phyloP scores from a whole-genome alignment of 2,113 vertebrate genomes.

The Antennarius striatus region DNA sequence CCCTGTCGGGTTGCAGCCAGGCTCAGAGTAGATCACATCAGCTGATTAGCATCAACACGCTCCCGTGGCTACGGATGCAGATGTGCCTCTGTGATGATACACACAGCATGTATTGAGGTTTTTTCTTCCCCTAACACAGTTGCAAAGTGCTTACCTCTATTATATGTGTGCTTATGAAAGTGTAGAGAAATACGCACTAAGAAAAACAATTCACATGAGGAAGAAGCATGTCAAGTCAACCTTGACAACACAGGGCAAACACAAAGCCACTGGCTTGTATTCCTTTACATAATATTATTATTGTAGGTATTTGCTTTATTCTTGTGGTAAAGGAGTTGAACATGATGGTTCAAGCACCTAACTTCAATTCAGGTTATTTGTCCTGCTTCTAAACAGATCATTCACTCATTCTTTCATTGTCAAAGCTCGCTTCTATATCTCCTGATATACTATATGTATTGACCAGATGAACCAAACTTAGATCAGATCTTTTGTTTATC shows the following conservation, averaged over 20 bases:
- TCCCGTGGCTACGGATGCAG: constrained; percentile 45
- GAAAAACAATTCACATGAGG: not conserved
- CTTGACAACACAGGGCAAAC: too few relatives aligned
- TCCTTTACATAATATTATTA: not conserved
- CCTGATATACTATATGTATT: too few relatives aligned
- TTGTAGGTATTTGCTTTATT: not conserved
- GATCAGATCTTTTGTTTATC: too few relatives aligned
- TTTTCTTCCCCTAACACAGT: not conserved
- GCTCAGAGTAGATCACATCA: constrained; percentile 43
- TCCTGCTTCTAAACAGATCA: not conserved
- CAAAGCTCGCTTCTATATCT: too few relatives aligned
- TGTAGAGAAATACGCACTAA: not conserved
- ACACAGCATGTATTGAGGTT: constrained; percentile 3
- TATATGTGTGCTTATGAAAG: not conserved
- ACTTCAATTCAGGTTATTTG: not conserved
- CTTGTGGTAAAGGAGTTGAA: not conserved
- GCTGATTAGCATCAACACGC: constrained; percentile 61
- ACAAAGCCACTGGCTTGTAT: too few relatives aligned
- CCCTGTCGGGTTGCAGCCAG: constrained; percentile 63
- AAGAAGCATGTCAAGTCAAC: not conserved
- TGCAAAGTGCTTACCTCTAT: not conserved
- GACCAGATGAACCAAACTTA: not conserved
- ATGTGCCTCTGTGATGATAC: constrained; percentile 25
- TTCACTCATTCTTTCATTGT: too few relatives aligned
- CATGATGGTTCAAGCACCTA: not conserved